Evolutionary conservation across 1,140 invertebrate species (phyloP), one percentile per base, ranked within the genome.

Genomic region (Leptinotarsa undecemlineata): DNA sequence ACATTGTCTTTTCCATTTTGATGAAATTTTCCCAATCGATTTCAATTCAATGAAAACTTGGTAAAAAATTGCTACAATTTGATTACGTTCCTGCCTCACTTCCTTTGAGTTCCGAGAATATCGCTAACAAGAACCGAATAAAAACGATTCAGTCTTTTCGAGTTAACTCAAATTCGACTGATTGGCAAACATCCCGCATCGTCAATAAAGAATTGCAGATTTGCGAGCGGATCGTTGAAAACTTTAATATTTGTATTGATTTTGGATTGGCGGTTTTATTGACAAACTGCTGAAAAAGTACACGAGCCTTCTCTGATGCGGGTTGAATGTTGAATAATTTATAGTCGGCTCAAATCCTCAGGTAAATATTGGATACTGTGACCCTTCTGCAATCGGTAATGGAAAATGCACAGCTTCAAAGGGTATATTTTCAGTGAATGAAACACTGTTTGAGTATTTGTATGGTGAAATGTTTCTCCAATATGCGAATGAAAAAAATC

Each of bases 101-200:
- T 42, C 33, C 11, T 42, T 42, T 42, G 8, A 42, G 33, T 57
- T 57, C 6, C 51, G 4, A 57, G 6, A 57, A 19, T 57, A 57
- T 17, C 51, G 51, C 14, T 57, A 57, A 57, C 51, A 57, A 15
- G 51, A 57, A 57, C n/a, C 15, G 51, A 19, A 57, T 19, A 15
- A 57, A 57, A 57, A n/a, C 51, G 51, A 57, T 57, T 57, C 51
- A 19, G n/a, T 57, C 51, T 17, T 17, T 57, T 19, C 51, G 51
- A 57, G 51, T 19, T 57, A 57, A 57, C 51, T 57, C 15, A 33
- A 68, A 68, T 48, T 68, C 20, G 20, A 15, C 11, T 68, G 66
- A 68, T 68, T 68, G 66, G 66, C 66, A 68, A 68, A 68, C 33
- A 68, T 42, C 66, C 66, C 66, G 66, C 66, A 68, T 68, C 8